These are phyloP conservation scores for Delichon dasypus DNA, from an alignment of 2,797 vertebrate genomes.

Conservation along the genomic window DNA sequence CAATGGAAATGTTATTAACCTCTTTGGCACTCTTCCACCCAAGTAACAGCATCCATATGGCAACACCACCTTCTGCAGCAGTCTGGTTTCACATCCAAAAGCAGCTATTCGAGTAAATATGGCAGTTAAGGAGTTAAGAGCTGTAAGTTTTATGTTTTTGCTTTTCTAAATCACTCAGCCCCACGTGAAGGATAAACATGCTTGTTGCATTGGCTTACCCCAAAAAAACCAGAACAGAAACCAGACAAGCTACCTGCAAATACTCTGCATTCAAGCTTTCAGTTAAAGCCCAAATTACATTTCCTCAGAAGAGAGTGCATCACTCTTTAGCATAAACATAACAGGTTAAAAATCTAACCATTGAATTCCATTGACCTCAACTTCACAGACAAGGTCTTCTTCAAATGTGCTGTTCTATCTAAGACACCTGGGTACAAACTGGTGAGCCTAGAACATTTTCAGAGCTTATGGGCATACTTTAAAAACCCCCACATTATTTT, in stretches of 20 bases:
- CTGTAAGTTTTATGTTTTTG: neutral
- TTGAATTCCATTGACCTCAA: neutral
- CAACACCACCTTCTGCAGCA: neutral
- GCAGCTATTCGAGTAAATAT: neutral
- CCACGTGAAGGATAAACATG: neutral
- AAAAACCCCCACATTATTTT: neutral
- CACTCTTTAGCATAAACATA: neutral
- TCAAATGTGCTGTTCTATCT: neutral
- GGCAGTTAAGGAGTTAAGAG: neutral
- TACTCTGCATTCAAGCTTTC: neutral
- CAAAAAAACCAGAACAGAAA: neutral
- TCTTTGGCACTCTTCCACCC: neutral
- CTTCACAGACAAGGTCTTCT: neutral
- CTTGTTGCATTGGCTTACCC: neutral
- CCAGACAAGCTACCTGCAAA: neutral
- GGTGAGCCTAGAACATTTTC: neutral
- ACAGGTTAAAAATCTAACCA: neutral
- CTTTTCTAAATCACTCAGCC: neutral
- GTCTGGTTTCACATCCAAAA: neutral
- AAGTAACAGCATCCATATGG: slow-evolving; percentile 28
- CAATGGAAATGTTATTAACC: slow-evolving; percentile 32
- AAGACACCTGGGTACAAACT: neutral
- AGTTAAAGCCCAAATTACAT: neutral
- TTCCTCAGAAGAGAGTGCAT: neutral
- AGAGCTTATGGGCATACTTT: neutral